Evolutionary conservation across 1,140 invertebrate genomes (phyloP), one percentile per base, ranked within the genome.

Genomic region (Rhopalosiphum padi): DNA sequence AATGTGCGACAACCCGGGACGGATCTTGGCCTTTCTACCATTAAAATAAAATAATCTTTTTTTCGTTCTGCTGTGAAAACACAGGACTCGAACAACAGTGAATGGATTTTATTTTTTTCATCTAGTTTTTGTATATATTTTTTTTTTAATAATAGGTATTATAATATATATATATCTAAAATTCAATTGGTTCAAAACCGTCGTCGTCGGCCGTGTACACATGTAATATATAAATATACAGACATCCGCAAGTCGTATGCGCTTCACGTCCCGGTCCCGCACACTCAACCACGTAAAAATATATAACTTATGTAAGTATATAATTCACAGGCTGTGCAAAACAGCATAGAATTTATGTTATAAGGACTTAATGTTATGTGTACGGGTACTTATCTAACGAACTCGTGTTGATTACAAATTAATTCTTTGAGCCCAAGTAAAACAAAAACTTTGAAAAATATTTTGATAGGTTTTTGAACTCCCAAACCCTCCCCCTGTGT

Each of bases 21-120:
- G 91, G 91, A 92, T 92, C 91, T 92, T 92, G 91, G 91, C 91
- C 91, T 92, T 92, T 92, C 91, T 92, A 92, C 91, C 91, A 92
- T 83, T 92, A 92, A 92, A 92, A 92, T 85, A 53, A 83, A 85
- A 51, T 92, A 85, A 92, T 83, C 35, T 92, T 83, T 92, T 91
- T 92, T 92, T 85, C 60, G 90, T 91, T 91, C 91, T 85, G 91
- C 77, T 85, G 68, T 82, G 91, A 85, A 92, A 85, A 92, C 91
- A 85, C 77, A 41, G 8, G 77, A 83, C 35, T 85, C 48, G 46
- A 46, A 90, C 55, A 77, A 82, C 55, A 91, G 60, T 41, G 51
- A 60, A 90, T 90, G 88, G 37, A 60, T 90, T 55, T 53, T 87
- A 30, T 87, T 87, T 87, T 86, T 87, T 87, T 87, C 30, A n/a